Percentiles rank a stretch among this genome's conserved stretches.
These are phyloP conservation scores for Martes martes DNA, from an alignment of 2,113 vertebrate species.

Conservation along the genomic window DNA sequence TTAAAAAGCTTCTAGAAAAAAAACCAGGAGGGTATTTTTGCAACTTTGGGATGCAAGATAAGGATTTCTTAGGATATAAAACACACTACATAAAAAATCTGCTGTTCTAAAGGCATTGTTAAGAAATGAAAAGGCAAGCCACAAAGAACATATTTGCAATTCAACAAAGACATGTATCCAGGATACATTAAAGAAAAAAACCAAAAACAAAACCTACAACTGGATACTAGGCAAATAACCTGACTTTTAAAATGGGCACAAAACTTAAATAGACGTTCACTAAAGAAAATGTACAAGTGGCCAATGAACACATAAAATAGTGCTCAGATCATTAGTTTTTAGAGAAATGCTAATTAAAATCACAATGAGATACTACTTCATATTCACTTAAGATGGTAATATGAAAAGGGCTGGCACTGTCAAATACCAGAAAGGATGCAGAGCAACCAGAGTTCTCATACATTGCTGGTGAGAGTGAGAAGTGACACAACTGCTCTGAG, in stretches of 20 bases:
- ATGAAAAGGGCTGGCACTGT: background rate
- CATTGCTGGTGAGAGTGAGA: background rate
- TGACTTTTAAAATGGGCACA: constrained; percentile 16
- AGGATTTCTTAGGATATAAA: background rate
- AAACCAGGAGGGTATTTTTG: background rate
- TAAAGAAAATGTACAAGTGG: background rate
- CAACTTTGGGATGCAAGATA: background rate
- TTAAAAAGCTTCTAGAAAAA: background rate
- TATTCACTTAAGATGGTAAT: background rate
- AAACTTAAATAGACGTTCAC: background rate
- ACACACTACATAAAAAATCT: background rate
- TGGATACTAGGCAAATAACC: background rate
- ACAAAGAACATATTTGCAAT: background rate
- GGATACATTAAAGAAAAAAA: background rate
- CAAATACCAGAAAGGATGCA: background rate
- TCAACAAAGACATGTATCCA: background rate
- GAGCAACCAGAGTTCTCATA: background rate
- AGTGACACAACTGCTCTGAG: background rate
- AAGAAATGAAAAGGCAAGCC: constrained; percentile 5
- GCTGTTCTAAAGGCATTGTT: background rate
- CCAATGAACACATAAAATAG: background rate
- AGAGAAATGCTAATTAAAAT: constrained; percentile 1
- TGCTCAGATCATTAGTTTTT: background rate
- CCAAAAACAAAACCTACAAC: background rate
- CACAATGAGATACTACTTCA: background rate